phyloP scores from a whole-genome alignment of 1,140 invertebrate species.

The Dreissena rostriformis region DNA sequence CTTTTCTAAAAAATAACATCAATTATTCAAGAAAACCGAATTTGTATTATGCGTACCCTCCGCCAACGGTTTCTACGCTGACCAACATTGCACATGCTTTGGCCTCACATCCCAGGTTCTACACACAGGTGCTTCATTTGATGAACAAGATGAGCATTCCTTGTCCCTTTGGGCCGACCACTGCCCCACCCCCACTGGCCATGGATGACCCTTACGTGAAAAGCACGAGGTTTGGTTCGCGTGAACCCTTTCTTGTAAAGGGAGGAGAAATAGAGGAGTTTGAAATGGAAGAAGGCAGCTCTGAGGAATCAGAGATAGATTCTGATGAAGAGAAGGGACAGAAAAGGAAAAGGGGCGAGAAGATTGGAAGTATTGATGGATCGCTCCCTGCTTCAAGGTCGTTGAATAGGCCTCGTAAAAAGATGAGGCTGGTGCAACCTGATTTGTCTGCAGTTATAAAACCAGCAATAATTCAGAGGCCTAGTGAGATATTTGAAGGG shows the following conservation, averaged over 20 bases:
- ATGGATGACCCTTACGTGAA: not conserved
- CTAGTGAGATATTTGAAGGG: conserved; percentile 73
- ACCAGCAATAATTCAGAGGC: conserved; percentile 16
- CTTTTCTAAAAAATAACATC: conserved; percentile 31
- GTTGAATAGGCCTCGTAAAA: conserved; percentile 85
- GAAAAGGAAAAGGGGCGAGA: conserved; percentile 9
- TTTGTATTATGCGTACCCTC: conserved; percentile 84
- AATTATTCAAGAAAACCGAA: conserved; percentile 78
- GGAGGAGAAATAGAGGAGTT: conserved; percentile 51
- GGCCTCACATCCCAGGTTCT: conserved; percentile 89
- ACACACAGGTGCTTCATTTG: conserved; percentile 93
- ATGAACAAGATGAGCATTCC: conserved; percentile 98
- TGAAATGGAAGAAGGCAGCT: conserved; percentile 65
- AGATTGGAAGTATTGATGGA: not conserved
- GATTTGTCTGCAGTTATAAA: conserved; percentile 19
- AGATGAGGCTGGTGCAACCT: conserved; percentile 73
- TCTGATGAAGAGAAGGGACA: conserved; percentile 82
- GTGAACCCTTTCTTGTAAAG: not conserved
- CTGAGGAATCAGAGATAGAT: conserved; percentile 91
- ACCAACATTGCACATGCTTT: conserved; percentile 90
- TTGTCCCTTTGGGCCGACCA: conserved; percentile 88
- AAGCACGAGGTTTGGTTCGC: not conserved
- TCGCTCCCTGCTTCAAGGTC: not conserved
- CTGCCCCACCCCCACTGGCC: conserved; percentile 73
- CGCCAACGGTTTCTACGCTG: conserved; percentile 87